phyloP scores from a whole-genome alignment of 2,113 vertebrate species.

The Xyliphius kryptos region DNA sequence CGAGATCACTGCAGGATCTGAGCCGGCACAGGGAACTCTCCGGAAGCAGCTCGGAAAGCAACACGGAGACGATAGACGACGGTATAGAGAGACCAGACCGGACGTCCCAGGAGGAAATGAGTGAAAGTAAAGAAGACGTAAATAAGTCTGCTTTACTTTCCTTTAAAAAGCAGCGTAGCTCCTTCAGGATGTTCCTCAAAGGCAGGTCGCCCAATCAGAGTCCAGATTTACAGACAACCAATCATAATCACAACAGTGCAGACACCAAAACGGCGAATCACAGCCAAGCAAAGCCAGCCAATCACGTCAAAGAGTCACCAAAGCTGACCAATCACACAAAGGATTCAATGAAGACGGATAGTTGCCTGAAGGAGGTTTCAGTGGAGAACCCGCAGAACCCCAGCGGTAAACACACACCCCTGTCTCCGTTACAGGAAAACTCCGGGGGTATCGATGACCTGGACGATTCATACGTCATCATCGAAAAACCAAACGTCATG shows the following conservation, averaged over 20 bases:
- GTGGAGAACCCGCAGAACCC: neutral
- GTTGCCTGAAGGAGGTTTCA: neutral
- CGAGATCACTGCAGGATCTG: slow-evolving; percentile 62
- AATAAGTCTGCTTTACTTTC: slow-evolving; percentile 32
- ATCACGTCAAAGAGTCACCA: slow-evolving; percentile 14
- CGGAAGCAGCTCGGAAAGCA: slow-evolving; percentile 23
- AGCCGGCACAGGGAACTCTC: slow-evolving; percentile 33
- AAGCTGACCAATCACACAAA: neutral
- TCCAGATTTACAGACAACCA: slow-evolving; percentile 20
- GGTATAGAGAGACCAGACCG: slow-evolving; percentile 15
- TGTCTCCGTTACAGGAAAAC: slow-evolving; percentile 6
- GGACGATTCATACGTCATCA: slow-evolving; percentile 57
- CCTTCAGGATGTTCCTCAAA: slow-evolving; percentile 59
- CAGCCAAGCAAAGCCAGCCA: slow-evolving; percentile 11
- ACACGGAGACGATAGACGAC: slow-evolving; percentile 25
- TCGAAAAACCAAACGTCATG: slow-evolving; percentile 43
- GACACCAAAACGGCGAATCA: slow-evolving; percentile 22
- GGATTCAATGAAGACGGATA: too few species aligned
- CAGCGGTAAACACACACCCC: neutral
- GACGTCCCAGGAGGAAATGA: slow-evolving; percentile 21
- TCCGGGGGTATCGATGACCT: slow-evolving; percentile 38
- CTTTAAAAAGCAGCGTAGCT: slow-evolving; percentile 56
- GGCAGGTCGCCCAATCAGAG: slow-evolving; percentile 40
- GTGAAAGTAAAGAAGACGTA: slow-evolving; percentile 32
- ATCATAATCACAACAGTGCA: neutral